Evolutionary conservation across 2,888 invertebrate genomes (phyloP).

Genomic region (Drosophila antonietae): DNA sequence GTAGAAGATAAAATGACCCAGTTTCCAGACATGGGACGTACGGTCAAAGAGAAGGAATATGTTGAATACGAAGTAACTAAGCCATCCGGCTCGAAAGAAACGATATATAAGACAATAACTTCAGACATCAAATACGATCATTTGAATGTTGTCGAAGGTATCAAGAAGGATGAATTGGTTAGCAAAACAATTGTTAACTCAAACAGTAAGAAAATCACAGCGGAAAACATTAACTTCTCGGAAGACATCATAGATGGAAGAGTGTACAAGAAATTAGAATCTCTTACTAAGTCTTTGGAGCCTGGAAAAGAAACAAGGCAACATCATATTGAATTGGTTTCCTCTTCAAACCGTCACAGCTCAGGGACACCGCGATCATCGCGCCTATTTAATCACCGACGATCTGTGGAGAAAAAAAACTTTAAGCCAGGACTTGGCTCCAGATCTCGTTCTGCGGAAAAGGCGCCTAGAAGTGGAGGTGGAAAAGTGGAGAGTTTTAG

Average conservation of each 20-base stretch:
- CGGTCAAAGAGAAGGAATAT: not conserved
- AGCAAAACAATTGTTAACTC: not conserved
- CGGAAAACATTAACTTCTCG: not conserved
- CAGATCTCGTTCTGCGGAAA: not conserved
- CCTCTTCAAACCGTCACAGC: no score
- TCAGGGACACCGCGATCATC: not conserved
- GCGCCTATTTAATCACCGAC: not conserved
- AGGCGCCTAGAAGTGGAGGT: not conserved
- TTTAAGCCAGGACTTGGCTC: not conserved
- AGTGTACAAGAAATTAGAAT: not conserved
- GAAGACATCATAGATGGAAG: no score
- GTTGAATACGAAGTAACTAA: not conserved
- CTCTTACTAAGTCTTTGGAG: not conserved
- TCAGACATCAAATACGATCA: not conserved
- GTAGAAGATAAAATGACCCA: constrained; percentile 16
- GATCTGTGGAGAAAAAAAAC: not conserved
- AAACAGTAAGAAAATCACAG: not conserved
- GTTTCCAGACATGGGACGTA: constrained; percentile 4
- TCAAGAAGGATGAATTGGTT: no score
- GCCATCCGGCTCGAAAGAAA: not conserved
- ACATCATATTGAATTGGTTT: not conserved
- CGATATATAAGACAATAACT: not conserved
- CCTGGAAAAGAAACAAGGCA: not conserved
- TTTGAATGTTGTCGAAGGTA: not conserved
- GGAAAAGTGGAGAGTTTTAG: not conserved